A percentile compares a stretch with the other conserved stretches of the same genome.
These are phyloP conservation scores for Eremobia ochroleuca DNA, from an alignment of 2,888 invertebrate genomes.

Conservation along the genomic window DNA sequence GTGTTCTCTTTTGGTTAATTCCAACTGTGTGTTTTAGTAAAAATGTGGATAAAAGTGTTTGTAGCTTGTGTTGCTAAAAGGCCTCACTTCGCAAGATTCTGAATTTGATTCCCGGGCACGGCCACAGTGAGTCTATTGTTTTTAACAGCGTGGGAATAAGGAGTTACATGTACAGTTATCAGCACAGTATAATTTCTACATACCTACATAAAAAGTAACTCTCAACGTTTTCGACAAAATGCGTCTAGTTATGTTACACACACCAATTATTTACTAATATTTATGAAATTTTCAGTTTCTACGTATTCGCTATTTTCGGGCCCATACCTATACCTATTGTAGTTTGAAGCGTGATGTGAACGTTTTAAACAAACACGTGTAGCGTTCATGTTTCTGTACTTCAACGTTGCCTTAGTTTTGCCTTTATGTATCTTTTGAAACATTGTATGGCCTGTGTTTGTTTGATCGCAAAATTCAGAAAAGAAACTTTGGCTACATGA, in stretches of 20 bases:
- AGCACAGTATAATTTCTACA: neutral
- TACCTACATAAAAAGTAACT: neutral
- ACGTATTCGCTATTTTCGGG: neutral
- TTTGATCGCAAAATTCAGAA: neutral
- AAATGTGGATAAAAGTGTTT: neutral
- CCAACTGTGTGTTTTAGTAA: neutral
- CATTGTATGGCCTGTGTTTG: neutral
- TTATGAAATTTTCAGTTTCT: neutral
- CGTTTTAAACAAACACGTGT: constrained; percentile 22
- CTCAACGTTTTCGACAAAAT: neutral
- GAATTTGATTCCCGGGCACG: neutral
- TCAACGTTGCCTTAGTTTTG: constrained; percentile 6
- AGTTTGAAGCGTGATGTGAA: constrained; percentile 5
- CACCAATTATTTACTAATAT: neutral
- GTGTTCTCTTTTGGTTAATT: neutral
- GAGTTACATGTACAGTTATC: neutral
- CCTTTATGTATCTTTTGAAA: constrained; percentile 18
- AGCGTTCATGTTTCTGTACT: constrained; percentile 6
- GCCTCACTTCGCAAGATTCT: neutral
- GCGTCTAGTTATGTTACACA: neutral
- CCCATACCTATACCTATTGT: neutral
- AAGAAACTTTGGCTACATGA: neutral
- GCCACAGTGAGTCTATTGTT: neutral
- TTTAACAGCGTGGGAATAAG: neutral
- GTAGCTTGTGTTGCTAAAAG: neutral